Evolutionary conservation across 2,888 invertebrate genomes (phyloP), one percentile per base, ranked within the genome.

Genomic region (Chymomyza caudatula): DNA sequence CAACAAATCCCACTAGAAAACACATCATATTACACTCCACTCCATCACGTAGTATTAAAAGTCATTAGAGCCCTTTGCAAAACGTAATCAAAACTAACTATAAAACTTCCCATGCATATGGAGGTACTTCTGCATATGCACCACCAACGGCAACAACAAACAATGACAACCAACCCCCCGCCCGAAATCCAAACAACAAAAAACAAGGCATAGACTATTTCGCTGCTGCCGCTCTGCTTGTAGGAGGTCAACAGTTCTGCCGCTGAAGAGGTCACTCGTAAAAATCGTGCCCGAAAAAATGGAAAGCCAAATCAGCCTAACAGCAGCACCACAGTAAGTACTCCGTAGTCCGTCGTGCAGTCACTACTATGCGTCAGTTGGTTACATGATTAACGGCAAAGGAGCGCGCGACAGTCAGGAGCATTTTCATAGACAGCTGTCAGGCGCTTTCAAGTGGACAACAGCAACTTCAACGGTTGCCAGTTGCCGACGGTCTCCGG

Each of bases 241-340:
- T 71, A 73, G 81, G 77, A 77, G 82, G 86, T 83, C 82, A 83
- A 74, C 68, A 71, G 69, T 22, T 59, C 55, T 58, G 65, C 52
- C 70, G 19, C 58, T 60, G 57, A 69, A 61, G 73, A 74, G 86
- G 82, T 86, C 85, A 83, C 52, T 77, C 71, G 65, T 23, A 20
- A 22, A 22, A 66, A 74, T 79, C 65, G 67, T 65, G 65, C 58
- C 65, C 77, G 69, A 72, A n/a, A 19, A 42, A 37, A 4, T 13
- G 19, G 22, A 17, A 15, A 56, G 73, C 64, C 51, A 82, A 79
- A 74, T 78, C 65, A 47, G 69, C 73, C 69, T 63, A 73, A n/a
- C n/a, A n/a, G n/a, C n/a, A n/a, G n/a, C n/a, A n/a, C n/a, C n/a
- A n/a, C n/a, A n/a, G n/a, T n/a, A n/a, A n/a, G 29, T 37, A 11